Percentiles rank a stretch among this genome's conserved stretches.
phyloP scores from a whole-genome alignment of 2,797 vertebrate genomes.

The Emys orbicularis region DNA sequence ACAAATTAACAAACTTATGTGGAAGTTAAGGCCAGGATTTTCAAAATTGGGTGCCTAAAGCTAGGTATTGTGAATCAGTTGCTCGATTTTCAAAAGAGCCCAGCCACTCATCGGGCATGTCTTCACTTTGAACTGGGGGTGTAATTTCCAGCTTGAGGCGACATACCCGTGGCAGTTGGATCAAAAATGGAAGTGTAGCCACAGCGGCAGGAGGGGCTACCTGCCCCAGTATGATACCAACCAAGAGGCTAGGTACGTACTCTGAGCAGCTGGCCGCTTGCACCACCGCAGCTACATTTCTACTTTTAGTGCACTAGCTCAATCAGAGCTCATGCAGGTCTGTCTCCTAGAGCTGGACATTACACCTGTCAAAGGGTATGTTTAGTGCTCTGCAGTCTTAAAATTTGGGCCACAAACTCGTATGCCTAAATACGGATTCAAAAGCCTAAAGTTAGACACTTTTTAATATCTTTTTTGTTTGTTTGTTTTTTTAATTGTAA shows the following conservation, averaged over 20 bases:
- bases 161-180: too few species aligned
- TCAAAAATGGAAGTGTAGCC: too few species aligned
- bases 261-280: too few species aligned
- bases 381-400: not conserved
- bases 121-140: too few species aligned
- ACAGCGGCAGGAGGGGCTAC: too few species aligned
- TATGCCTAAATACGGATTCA: not conserved
- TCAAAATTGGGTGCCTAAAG: not conserved
- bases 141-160: too few species aligned
- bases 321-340: not conserved
- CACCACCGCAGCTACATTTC: too few species aligned
- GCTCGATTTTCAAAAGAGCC: not conserved
- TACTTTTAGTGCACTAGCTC: too few species aligned
- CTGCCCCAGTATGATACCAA: too few species aligned
- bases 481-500: not conserved
- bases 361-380: accelerated
- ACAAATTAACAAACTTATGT: not conserved
- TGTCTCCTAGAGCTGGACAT: not conserved
- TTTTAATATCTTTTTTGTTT: not conserved
- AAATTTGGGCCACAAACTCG: accelerated
- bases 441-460: not conserved
- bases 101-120: not conserved
- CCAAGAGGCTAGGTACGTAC: too few species aligned
- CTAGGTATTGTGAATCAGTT: not conserved
- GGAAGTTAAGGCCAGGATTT: not conserved